These are phyloP conservation scores for Sphaerodactylus townsendi DNA, from an alignment of 2,113 vertebrate species.

Conservation along the genomic window DNA sequence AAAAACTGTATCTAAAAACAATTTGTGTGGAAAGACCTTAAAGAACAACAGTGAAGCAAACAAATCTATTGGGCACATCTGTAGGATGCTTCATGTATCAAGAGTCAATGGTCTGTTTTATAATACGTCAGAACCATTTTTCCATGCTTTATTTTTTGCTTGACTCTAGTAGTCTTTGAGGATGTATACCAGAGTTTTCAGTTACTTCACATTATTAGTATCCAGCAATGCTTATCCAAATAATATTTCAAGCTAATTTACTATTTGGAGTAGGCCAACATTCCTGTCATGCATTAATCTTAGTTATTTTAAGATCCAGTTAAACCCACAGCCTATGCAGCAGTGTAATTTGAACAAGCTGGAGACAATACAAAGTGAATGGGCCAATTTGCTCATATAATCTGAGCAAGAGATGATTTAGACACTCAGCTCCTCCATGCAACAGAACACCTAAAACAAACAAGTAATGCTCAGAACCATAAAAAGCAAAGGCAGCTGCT, in stretches of 20 bases:
- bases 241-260: conserved; percentile 51
- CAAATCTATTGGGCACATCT: background rate
- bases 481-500: conserved; percentile 13
- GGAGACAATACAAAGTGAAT: conserved; percentile 43
- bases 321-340: conserved; percentile 57
- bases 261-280: conserved; percentile 49
- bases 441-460: conserved; percentile 38
- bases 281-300: conserved; percentile 61
- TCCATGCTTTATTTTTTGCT: conserved; percentile 11
- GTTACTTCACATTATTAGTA: conserved; percentile 43
- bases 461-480: conserved; percentile 33
- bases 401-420: conserved; percentile 52
- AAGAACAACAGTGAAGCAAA: background rate
- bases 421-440: conserved; percentile 5
- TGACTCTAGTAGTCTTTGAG: conserved; percentile 31
- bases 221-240: conserved; percentile 51
- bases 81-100: conserved; percentile 34
- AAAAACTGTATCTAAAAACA: background rate
- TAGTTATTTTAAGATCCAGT: conserved; percentile 54
- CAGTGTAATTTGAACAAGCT: conserved; percentile 40
- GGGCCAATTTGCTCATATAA: conserved; percentile 54
- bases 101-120: conserved; percentile 35
- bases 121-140: conserved; percentile 19
- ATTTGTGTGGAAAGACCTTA: background rate
- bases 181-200: background rate